These are phyloP conservation scores for Pogonus chalceus DNA, from an alignment of 1,140 invertebrate species.

Conservation along the genomic window DNA sequence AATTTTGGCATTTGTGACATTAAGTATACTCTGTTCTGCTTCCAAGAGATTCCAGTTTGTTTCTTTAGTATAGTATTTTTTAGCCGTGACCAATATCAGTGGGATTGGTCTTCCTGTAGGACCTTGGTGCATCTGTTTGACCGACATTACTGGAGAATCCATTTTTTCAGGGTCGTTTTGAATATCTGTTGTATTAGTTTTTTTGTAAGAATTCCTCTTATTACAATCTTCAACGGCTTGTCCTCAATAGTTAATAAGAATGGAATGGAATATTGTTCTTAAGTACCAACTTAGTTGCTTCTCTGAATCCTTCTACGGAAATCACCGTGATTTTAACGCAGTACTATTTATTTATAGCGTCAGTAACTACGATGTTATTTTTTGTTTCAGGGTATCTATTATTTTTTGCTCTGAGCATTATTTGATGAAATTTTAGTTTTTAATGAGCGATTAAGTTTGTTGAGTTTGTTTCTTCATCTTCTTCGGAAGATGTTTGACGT, in stretches of 20 bases:
- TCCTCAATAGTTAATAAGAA: conserved; percentile 11
- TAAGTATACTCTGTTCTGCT: conserved; percentile 3
- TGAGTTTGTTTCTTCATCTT: too few relatives aligned
- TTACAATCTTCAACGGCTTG: conserved; percentile 12
- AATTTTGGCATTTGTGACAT: conserved; percentile 19
- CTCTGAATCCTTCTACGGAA: not conserved
- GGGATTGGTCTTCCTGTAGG: not conserved
- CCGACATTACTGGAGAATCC: not conserved
- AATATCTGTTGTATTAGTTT: not conserved
- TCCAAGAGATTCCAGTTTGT: not conserved
- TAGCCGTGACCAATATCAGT: not conserved
- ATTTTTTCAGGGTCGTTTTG: not conserved
- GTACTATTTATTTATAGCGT: not conserved
- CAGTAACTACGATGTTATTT: too few relatives aligned
- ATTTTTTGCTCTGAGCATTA: too few relatives aligned
- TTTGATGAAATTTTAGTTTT: too few relatives aligned
- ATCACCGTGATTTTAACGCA: not conserved
- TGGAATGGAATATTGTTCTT: not conserved
- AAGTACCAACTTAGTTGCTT: not conserved
- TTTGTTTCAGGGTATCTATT: too few relatives aligned
- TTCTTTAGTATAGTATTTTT: not conserved
- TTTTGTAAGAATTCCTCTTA: conserved; percentile 10
- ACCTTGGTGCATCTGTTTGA: not conserved
- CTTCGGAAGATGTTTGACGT: too few relatives aligned
- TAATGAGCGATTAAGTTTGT: too few relatives aligned